Percentiles rank a stretch among this genome's conserved stretches.
Conservation (phyloP, 2,797 vertebrate genomes). For the Micrastur ruficollis region DNA sequence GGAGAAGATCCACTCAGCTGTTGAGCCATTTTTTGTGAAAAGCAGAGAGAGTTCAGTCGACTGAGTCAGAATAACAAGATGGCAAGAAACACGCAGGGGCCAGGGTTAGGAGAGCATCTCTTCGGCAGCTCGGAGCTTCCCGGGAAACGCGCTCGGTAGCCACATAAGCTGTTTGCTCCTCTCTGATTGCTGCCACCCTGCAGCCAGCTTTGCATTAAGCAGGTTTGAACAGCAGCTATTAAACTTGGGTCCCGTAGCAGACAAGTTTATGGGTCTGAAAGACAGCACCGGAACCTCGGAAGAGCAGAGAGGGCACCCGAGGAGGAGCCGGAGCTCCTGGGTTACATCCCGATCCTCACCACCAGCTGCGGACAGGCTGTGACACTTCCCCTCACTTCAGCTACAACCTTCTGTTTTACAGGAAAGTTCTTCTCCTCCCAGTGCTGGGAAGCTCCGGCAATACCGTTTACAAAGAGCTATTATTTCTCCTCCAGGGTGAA, state of each 20-base stretch:
- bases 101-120: not conserved
- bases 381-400: not conserved
- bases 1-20: not conserved
- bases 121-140: not conserved
- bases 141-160: rapidly evolving
- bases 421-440: not conserved
- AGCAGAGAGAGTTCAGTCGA: rapidly evolving
- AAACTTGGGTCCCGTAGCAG: rapidly evolving
- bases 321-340: not conserved
- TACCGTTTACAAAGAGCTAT: not conserved
- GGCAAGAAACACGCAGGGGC: not conserved
- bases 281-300: not conserved
- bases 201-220: not conserved
- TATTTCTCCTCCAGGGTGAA: not conserved
- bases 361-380: not conserved
- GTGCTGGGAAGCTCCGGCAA: not conserved
- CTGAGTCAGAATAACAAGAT: not conserved
- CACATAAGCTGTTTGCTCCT: not conserved
- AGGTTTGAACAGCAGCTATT: not conserved
- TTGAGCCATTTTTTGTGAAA: not conserved
- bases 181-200: not conserved
- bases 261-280: not conserved
- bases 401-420: not conserved
- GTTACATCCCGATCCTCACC: not conserved
- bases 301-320: not conserved